Conservation (phyloP, 2,888 invertebrate genomes). For the Trimorus sp. region DNA sequence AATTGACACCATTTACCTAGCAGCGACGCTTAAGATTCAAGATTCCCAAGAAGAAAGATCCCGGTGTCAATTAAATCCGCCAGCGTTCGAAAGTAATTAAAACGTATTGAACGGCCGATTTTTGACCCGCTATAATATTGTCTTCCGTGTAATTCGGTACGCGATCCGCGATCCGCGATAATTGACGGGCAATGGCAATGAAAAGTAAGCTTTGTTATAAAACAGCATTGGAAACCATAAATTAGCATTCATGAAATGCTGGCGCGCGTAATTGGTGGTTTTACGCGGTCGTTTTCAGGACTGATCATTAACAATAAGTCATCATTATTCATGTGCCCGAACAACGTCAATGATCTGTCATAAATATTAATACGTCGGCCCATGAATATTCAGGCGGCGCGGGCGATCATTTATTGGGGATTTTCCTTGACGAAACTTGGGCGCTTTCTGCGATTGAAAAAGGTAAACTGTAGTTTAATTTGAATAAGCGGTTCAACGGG, state of each 20-base stretch:
- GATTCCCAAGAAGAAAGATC: too few relatives aligned
- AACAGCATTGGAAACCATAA: background rate
- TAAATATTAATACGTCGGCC: conserved; percentile 41
- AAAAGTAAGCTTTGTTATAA: background rate
- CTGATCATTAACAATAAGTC: conserved; percentile 42
- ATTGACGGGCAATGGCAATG: too few relatives aligned
- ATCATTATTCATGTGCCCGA: conserved; percentile 40
- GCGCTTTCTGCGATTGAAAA: too few relatives aligned
- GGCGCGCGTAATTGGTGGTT: background rate
- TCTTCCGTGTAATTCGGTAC: too few relatives aligned
- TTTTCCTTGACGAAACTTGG: conserved; percentile 7
- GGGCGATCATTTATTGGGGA: conserved; percentile 29
- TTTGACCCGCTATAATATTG: too few relatives aligned
- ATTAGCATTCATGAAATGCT: too few relatives aligned
- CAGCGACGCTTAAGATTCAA: too few relatives aligned
- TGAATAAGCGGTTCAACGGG: background rate
- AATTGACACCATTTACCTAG: background rate
- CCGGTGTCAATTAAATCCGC: too few relatives aligned
- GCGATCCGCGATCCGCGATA: too few relatives aligned
- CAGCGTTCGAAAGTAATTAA: too few relatives aligned
- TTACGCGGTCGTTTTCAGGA: conserved; percentile 12
- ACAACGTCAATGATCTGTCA: conserved; percentile 39
- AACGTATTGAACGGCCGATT: too few relatives aligned
- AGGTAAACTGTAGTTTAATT: background rate
- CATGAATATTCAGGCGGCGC: conserved; percentile 35